Conservation (phyloP, 2,113 vertebrate genomes). For the Cariama cristata region DNA sequence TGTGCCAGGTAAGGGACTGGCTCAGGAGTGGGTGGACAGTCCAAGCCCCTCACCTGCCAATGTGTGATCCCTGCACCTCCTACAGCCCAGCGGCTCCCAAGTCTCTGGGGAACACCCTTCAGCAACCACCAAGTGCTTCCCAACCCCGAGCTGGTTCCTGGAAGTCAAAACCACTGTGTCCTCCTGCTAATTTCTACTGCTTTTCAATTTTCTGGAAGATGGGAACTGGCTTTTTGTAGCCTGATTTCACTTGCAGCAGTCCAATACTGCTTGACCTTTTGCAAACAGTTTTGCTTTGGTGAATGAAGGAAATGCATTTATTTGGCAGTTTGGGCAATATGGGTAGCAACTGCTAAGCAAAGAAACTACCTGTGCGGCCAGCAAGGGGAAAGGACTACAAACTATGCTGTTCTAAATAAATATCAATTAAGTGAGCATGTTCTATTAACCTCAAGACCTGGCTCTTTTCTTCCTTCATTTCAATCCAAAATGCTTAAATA, state of each 20-base stretch:
- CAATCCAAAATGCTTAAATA: not conserved
- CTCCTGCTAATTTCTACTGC: not conserved
- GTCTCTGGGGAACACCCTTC: not conserved
- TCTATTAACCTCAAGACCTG: not conserved
- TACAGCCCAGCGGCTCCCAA: not conserved
- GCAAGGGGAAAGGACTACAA: not conserved
- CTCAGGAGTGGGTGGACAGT: fast-evolving
- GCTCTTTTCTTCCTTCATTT: not conserved
- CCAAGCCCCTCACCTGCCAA: not conserved
- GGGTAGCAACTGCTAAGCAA: not conserved
- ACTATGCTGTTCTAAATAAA: not conserved
- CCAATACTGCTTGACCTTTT: not conserved
- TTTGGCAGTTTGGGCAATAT: not conserved
- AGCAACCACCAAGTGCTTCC: not conserved
- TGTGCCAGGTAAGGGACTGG: not conserved
- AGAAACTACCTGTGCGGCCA: constrained; percentile 11
- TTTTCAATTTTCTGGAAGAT: not conserved
- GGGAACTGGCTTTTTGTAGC: not conserved
- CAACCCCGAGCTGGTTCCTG: not conserved
- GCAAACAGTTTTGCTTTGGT: constrained; percentile 6
- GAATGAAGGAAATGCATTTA: not conserved
- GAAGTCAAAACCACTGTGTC: not conserved
- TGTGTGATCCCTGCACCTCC: not conserved
- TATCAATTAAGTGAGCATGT: not conserved
- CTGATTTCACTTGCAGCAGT: not conserved